phyloP scores from a whole-genome alignment of 2,888 invertebrate species.

The Erebia aethiops region DNA sequence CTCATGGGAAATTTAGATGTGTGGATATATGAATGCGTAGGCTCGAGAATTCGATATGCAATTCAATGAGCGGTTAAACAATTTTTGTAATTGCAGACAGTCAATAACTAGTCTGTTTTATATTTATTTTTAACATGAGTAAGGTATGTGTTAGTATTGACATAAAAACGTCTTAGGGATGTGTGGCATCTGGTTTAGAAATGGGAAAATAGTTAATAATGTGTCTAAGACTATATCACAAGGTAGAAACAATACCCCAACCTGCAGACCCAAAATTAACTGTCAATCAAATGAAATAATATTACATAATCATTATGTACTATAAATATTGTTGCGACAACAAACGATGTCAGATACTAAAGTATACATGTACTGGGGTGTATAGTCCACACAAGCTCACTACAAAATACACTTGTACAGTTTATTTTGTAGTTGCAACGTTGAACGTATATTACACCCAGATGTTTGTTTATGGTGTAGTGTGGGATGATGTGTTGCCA shows the following conservation, averaged over 20 bases:
- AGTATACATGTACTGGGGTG: no score
- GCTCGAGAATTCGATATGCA: slow-evolving; percentile 26
- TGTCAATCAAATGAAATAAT: no score
- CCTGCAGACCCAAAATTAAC: neutral
- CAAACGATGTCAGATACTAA: no score
- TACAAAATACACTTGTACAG: no score
- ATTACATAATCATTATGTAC: no score
- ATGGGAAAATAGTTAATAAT: neutral
- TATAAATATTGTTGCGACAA: no score
- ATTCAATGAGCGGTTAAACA: slow-evolving; percentile 42
- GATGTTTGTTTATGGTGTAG: neutral
- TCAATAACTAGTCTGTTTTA: slow-evolving; percentile 70
- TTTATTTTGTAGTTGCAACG: no score
- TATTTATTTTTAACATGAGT: slow-evolving; percentile 61
- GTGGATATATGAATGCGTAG: slow-evolving; percentile 28
- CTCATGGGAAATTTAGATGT: slow-evolving; percentile 39
- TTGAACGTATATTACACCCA: no score
- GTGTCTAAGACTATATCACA: neutral
- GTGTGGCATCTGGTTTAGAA: neutral
- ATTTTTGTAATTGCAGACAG: slow-evolving; percentile 55
- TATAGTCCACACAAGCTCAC: no score
- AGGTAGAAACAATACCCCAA: neutral
- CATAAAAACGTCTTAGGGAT: slow-evolving; percentile 6
- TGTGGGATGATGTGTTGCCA: neutral
- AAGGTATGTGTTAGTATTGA: slow-evolving; percentile 36